Evolutionary conservation across 2,888 invertebrate species (phyloP).

Genomic region (Eristalinus sepulchralis): DNA sequence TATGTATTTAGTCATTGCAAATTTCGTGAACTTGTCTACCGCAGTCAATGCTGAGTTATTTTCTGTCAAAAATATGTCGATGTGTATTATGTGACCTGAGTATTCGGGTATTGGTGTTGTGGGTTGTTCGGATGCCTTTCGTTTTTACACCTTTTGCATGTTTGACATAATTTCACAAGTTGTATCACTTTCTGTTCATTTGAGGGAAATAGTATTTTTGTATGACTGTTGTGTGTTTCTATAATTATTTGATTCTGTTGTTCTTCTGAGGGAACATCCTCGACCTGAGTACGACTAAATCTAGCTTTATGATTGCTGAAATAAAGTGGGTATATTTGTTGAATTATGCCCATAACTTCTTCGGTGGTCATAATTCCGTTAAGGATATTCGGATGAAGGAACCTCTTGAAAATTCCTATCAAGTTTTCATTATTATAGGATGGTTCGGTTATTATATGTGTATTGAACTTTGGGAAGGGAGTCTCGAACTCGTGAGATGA

Average conservation of each 20-base stretch:
- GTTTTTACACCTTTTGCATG: slow-evolving; percentile 16
- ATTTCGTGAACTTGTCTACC: too few relatives aligned
- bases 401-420: slow-evolving; percentile 14
- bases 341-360: slow-evolving; percentile 33
- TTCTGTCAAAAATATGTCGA: slow-evolving; percentile 27
- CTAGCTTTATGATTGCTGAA: slow-evolving; percentile 38
- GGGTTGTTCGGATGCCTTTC: slow-evolving; percentile 37
- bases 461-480: not conserved
- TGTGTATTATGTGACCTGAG: slow-evolving; percentile 35
- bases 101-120: slow-evolving; percentile 32
- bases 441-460: not conserved
- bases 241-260: slow-evolving; percentile 38
- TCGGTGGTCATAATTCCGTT: slow-evolving; percentile 17
- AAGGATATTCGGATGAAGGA: slow-evolving; percentile 1
- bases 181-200: not conserved
- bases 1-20: too few relatives aligned
- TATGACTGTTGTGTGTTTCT: not conserved
- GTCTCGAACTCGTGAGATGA: slow-evolving; percentile 47
- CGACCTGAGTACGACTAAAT: slow-evolving; percentile 29
- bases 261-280: slow-evolving; percentile 25
- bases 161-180: not conserved
- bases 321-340: slow-evolving; percentile 46
- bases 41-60: too few relatives aligned
- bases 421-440: slow-evolving; percentile 7
- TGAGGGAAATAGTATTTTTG: slow-evolving; percentile 22